These are phyloP conservation scores for Eriosoma lanigerum DNA, from an alignment of 1,140 invertebrate species.

Conservation along the genomic window DNA sequence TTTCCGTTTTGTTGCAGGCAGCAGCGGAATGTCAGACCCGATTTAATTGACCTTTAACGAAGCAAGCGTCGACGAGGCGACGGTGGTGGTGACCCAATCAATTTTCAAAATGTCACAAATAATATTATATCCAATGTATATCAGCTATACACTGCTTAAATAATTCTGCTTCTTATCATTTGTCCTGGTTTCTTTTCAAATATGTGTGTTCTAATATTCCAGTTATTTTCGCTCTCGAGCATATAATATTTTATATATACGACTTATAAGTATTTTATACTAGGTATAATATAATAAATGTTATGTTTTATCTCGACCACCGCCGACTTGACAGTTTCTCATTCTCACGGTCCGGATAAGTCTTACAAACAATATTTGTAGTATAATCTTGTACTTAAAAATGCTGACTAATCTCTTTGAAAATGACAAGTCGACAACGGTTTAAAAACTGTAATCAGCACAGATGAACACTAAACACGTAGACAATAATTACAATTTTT, in stretches of 20 bases:
- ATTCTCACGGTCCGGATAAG: constrained; percentile 19
- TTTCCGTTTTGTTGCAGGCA: neutral
- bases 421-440: neutral
- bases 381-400: constrained; percentile 20
- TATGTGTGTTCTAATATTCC: too few relatives aligned
- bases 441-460: constrained; percentile 18
- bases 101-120: constrained; percentile 37
- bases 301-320: constrained; percentile 12
- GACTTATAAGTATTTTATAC: too few relatives aligned
- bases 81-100: neutral
- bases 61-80: neutral
- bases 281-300: too few relatives aligned
- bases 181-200: too few relatives aligned
- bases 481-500: neutral
- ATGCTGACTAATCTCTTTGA: constrained; percentile 12
- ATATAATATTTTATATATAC: too few relatives aligned
- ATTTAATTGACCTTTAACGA: constrained; percentile 27
- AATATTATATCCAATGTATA: too few relatives aligned
- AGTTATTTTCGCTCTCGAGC: neutral
- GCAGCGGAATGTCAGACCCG: constrained; percentile 5
- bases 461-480: constrained; percentile 1
- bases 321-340: neutral
- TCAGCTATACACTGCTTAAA: too few relatives aligned
- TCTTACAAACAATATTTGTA: neutral
- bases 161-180: neutral